Base-by-base conservation (phyloP, 2,113 vertebrate species). In the Aythya baeri region DNA sequence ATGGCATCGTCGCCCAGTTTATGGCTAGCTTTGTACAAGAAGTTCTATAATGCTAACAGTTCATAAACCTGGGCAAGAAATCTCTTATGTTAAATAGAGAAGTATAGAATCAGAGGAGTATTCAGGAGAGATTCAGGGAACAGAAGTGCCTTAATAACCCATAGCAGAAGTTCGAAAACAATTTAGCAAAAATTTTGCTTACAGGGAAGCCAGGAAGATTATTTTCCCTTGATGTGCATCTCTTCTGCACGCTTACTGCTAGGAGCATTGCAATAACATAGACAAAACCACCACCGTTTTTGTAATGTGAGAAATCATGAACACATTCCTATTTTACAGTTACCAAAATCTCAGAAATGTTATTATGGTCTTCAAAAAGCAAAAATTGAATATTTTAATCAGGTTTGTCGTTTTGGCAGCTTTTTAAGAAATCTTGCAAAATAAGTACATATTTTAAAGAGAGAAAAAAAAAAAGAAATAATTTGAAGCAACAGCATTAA, bases 401-500 rank as follows among this genome's bases (percentile, higher is more conserved):
- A 20, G 12, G 14, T 44, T 66, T 43, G 46, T 77, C 55, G 34
- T 36, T 87, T 83, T 50, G 63, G n/a, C 26, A 71, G 54, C 9
- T 6, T 34, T 57, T 49, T 59, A 88, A 66, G 13, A 75, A 58
- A 50, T 26, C 11, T 36, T 44, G 22, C 84, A n/a, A 67, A 54
- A 29, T 36, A 82, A 73, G 6, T 25, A 29, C 7, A 18, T 13
- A 22, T 27, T 36, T 91, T 86, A 65, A 66, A 83, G 63, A 80
- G 25, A 83, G n/a, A 11, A 72, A 55, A 73, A 83, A 79, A 52
- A 91, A 77, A 92, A 62, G 66, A 84, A 91, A 84, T 86, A 58
- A 93, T 72, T 50, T 43, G 27, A 88, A 89, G 17, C 71, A 94
- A 81, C 38, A 86, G 61, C 72, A 93, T 89, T 93, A 90, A 93